Percentiles rank a stretch among this genome's conserved stretches.
Evolutionary conservation across 2,797 vertebrate species (phyloP).

Genomic region (Enteromius mattozi): DNA sequence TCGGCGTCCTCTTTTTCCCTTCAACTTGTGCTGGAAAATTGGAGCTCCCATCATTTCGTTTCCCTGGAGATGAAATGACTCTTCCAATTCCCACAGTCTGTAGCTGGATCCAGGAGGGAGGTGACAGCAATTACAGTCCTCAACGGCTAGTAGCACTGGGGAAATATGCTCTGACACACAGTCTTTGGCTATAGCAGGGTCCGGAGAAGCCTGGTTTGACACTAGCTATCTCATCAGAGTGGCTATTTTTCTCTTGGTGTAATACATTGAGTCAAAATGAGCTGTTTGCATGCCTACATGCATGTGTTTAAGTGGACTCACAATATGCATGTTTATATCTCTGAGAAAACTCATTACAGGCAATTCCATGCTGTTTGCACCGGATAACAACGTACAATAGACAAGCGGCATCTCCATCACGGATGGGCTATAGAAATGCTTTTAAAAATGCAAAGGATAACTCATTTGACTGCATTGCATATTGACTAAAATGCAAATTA

Average conservation of each 20-base stretch:
- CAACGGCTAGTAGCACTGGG: constrained; percentile 49
- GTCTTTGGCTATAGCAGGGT: constrained; percentile 51
- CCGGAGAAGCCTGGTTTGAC: constrained; percentile 34
- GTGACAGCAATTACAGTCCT: constrained; percentile 71
- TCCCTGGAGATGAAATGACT: constrained; percentile 77
- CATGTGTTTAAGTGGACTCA: constrained; percentile 8
- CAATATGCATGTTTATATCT: constrained; percentile 29
- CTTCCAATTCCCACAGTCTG: constrained; percentile 76
- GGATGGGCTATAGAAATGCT: constrained; percentile 34
- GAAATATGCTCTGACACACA: constrained; percentile 65
- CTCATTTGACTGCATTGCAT: constrained; percentile 49
- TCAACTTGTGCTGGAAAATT: constrained; percentile 65
- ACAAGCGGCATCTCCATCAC: constrained; percentile 34
- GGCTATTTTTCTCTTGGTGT: constrained; percentile 39
- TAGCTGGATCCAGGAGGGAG: constrained; percentile 57
- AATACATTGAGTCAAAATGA: constrained; percentile 20
- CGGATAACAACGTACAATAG: constrained; percentile 21
- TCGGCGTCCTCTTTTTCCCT: constrained; percentile 46
- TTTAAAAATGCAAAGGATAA: constrained; percentile 54
- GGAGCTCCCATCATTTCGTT: constrained; percentile 71
- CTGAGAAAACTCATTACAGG: constrained; percentile 8
- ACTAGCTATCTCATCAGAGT: constrained; percentile 15
- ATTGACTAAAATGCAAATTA: constrained; percentile 59
- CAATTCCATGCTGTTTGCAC: constrained; percentile 21
- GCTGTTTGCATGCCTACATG: constrained; percentile 31